Base-by-base conservation (phyloP, 2,888 invertebrate genomes). In the Caenorhabditis wallacei region DNA sequence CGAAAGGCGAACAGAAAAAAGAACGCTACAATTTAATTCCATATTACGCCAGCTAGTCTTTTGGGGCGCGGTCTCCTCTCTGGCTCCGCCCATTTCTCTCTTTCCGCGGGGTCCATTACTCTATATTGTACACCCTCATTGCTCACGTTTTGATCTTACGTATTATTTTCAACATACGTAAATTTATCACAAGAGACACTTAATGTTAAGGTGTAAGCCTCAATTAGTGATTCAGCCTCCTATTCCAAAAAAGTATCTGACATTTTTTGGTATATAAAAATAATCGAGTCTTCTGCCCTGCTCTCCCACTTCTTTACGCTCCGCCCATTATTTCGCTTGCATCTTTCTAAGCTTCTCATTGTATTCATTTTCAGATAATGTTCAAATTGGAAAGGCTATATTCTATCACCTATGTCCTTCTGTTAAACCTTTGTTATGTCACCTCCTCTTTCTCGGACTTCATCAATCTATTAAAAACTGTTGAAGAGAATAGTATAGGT, bases 221-320 rank as follows among this genome's bases (percentile, higher is more conserved):
- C 61, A 63, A 61, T 72, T 61, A 72, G 26, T 72, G 71, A 72
- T 57, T 72, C 71, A 72, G 53, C 51, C 51, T 51, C 51, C 59
- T 57, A 18, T 35, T 22, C 59, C 61, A 51, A 64, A 64, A 64
- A 64, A 64, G 64, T 64, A 64, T 64, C 30, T 64, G 48, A 64
- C 64, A 64, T 64, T 51, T 43, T 51, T 51, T 64, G 48, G 48
- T n/a, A 8, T 63, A 72, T 63, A 54, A 72, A 72, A 61, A 61
- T 71, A 51, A 35, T 43, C 20, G 20, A 26, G 10, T 37, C n/a
- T 37, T 56, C 68, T 26, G 8, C 43, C 37, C 20, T 24, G 40
- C 24, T 24, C 53, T 26, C 35, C 26, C 35, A 13, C 10, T 18
- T 46, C 57, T 26, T 54, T 56, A 37, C n/a, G 43, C 70, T 57